Conservation (phyloP, 2,113 vertebrate species). For the Aythya baeri region DNA sequence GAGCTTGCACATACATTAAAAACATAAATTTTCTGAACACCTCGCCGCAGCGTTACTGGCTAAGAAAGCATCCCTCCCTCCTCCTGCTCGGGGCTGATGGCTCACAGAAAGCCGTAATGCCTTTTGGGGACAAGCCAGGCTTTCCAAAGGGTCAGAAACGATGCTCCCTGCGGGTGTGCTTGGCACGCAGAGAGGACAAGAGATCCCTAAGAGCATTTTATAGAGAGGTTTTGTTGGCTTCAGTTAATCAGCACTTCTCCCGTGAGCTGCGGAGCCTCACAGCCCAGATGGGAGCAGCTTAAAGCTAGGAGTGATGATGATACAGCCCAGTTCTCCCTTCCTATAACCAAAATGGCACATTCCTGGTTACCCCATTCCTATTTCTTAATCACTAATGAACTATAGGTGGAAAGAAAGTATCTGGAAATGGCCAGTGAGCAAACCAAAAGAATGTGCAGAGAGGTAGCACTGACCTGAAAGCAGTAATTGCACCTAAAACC, state of each 20-base stretch:
- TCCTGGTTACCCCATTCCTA: neutral
- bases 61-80: too few relatives aligned
- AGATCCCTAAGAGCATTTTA: too few relatives aligned
- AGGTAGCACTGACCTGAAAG: neutral
- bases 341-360: neutral
- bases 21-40: neutral
- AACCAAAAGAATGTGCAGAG: neutral
- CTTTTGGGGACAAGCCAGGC: neutral
- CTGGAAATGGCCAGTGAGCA: neutral
- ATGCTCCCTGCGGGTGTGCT: fast-evolving
- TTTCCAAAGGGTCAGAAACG: neutral
- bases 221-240: too few relatives aligned
- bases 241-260: too few relatives aligned
- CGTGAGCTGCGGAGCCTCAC: too few relatives aligned
- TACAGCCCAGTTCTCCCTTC: fast-evolving
- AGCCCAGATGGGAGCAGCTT: too few relatives aligned
- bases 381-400: neutral
- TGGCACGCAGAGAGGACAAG: too few relatives aligned
- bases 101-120: neutral
- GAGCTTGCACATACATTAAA: neutral
- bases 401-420: neutral
- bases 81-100: too few relatives aligned
- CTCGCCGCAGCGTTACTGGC: neutral
- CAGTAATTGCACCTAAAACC: neutral
- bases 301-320: neutral